Evolutionary conservation across 2,888 invertebrate species (phyloP).

Genomic region (Nysson spinosus): DNA sequence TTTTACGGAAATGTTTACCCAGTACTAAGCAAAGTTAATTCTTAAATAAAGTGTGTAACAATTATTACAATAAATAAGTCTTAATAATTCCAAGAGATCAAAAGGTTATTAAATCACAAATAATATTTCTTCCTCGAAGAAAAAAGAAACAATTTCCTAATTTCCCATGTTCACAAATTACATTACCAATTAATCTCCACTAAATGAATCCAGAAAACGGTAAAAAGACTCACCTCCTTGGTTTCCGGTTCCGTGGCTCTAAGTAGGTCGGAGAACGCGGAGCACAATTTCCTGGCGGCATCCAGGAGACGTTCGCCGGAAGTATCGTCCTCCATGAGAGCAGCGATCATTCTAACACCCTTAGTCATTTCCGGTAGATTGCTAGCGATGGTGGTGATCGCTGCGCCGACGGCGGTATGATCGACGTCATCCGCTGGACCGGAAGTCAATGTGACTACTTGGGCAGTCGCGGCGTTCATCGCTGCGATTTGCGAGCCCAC

Average conservation of each 20-base stretch:
- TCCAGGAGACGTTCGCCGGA: conserved; percentile 92
- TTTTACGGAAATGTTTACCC: too few species aligned
- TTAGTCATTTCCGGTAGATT: conserved; percentile 97
- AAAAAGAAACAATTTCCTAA: too few species aligned
- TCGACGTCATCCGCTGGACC: conserved; percentile 93
- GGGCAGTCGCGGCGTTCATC: conserved; percentile 99
- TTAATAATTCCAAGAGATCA: too few species aligned
- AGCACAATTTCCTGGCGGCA: conserved; percentile 94
- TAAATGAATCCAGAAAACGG: too few species aligned
- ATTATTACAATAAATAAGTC: too few species aligned
- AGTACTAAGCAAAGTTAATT: too few species aligned
- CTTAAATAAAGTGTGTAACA: too few species aligned
- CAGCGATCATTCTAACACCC: conserved; percentile 96
- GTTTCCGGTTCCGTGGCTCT: conserved; percentile 97
- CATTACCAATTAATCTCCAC: too few species aligned
- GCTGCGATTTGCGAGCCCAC: conserved; percentile 98
- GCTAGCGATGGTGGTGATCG: conserved; percentile 97
- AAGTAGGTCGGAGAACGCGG: conserved; percentile 95
- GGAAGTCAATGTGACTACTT: conserved; percentile 94
- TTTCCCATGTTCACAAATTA: too few species aligned
- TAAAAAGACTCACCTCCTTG: conserved; percentile 82
- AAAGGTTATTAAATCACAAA: too few species aligned
- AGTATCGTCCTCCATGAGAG: conserved; percentile 92
- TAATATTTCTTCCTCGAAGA: too few species aligned
- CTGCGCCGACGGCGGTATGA: conserved; percentile 96